Percentiles rank a stretch among this genome's conserved stretches.
Conservation (phyloP, 2,113 vertebrate genomes). For the Tychaedon coryphoeus region DNA sequence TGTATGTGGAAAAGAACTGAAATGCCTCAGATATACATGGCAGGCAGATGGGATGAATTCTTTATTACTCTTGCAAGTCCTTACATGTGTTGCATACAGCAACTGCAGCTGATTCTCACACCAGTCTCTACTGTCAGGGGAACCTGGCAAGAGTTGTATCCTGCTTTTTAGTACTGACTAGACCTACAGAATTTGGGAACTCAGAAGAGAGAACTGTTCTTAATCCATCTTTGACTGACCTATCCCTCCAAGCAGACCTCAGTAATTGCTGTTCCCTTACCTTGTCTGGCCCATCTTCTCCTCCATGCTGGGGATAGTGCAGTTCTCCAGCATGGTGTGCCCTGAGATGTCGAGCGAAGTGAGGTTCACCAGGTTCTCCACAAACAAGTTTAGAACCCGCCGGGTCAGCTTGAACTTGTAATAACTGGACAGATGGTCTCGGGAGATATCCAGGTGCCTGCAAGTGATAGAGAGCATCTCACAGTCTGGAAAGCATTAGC, state of each 20-base stretch:
- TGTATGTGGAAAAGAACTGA: not conserved
- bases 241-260: not conserved
- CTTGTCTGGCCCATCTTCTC: constrained; percentile 92
- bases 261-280: constrained; percentile 59
- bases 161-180: not conserved
- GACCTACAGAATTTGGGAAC: not conserved
- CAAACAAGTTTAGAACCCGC: constrained; percentile 87
- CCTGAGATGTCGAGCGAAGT: constrained; percentile 95
- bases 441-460: constrained; percentile 93
- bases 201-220: not conserved
- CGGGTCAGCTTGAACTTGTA: constrained; percentile 93
- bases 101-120: not conserved
- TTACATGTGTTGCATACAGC: not conserved
- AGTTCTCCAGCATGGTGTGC: constrained; percentile 95
- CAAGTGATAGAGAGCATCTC: not conserved
- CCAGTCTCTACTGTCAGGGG: not conserved
- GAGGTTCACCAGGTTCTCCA: constrained; percentile 87
- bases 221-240: not conserved
- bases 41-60: not conserved
- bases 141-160: not conserved
- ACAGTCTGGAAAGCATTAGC: not conserved
- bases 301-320: constrained; percentile 88
- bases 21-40: not conserved
- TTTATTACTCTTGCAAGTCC: not conserved
- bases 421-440: constrained; percentile 85